Evolutionary conservation across 2,113 vertebrate species (phyloP).

Genomic region (Catharus bicknelli): DNA sequence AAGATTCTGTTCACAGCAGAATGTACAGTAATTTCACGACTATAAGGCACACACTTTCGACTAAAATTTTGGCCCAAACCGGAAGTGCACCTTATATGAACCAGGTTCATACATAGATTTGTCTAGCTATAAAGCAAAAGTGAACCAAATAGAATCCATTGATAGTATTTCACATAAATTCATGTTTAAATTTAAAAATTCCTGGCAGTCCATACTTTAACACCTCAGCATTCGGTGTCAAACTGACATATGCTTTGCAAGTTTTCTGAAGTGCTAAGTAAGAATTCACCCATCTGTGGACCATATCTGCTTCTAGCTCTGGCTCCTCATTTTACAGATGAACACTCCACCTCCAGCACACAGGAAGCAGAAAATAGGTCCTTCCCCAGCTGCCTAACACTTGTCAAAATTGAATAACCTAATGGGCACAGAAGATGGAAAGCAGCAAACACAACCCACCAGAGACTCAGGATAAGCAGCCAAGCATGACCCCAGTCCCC

Average conservation of each 20-base stretch:
- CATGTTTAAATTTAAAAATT: not conserved
- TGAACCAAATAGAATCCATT: not conserved
- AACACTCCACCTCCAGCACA: not conserved
- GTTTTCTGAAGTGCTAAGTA: not conserved
- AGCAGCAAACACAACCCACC: not conserved
- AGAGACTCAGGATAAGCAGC: slow-evolving; percentile 8
- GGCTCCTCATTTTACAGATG: not conserved
- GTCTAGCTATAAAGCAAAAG: not conserved
- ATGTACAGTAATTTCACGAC: not conserved
- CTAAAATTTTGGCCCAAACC: too few species aligned
- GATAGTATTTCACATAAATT: not conserved
- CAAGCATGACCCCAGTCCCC: not conserved
- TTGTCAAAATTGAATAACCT: slow-evolving; percentile 1
- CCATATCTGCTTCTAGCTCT: not conserved
- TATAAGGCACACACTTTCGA: too few species aligned
- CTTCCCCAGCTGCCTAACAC: not conserved
- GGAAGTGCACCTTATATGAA: not conserved
- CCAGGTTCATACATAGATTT: not conserved
- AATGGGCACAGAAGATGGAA: not conserved
- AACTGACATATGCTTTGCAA: not conserved
- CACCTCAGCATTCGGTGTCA: not conserved
- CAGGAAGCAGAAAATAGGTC: not conserved
- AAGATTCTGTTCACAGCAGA: not conserved
- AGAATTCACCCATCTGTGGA: not conserved
- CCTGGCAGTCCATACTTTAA: not conserved